Conservation (phyloP, 1,140 invertebrate species). For the Drosophila nikananu region DNA sequence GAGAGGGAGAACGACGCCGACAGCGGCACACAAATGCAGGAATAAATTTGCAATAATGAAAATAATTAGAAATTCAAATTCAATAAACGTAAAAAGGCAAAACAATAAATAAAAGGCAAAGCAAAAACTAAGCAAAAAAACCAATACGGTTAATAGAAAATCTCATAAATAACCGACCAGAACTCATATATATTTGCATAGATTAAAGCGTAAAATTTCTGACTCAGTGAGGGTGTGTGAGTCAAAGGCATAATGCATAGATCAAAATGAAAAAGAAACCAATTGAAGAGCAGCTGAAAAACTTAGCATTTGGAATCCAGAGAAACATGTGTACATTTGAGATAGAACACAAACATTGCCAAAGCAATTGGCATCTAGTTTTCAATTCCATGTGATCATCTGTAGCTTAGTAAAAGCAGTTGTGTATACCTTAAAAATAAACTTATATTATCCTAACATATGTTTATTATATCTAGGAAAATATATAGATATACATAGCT, state of each 20-base stretch:
- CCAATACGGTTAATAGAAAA: constrained; percentile 42
- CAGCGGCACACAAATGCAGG: constrained; percentile 1
- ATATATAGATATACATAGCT: no score
- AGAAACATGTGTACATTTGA: background rate
- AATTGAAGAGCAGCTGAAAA: constrained; percentile 3
- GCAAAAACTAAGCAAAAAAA: constrained; percentile 16
- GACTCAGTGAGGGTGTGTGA: background rate
- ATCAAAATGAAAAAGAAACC: constrained; percentile 12
- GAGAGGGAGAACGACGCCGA: background rate
- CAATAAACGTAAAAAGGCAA: constrained; percentile 54
- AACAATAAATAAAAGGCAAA: constrained; percentile 59
- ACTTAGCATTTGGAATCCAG: background rate
- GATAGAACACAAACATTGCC: background rate
- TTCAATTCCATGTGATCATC: background rate
- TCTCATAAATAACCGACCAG: constrained; percentile 44
- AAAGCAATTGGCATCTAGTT: constrained; percentile 6
- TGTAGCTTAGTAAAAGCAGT: no score
- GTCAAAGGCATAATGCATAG: background rate
- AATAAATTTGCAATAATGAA: constrained; percentile 39
- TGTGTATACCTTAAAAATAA: background rate
- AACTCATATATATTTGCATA: constrained; percentile 46
- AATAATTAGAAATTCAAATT: constrained; percentile 78
- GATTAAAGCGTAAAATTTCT: constrained; percentile 46
- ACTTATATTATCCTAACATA: background rate
- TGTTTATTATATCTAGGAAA: background rate